phyloP scores from a whole-genome alignment of 1,140 invertebrate genomes.

The Danaus melanippus region DNA sequence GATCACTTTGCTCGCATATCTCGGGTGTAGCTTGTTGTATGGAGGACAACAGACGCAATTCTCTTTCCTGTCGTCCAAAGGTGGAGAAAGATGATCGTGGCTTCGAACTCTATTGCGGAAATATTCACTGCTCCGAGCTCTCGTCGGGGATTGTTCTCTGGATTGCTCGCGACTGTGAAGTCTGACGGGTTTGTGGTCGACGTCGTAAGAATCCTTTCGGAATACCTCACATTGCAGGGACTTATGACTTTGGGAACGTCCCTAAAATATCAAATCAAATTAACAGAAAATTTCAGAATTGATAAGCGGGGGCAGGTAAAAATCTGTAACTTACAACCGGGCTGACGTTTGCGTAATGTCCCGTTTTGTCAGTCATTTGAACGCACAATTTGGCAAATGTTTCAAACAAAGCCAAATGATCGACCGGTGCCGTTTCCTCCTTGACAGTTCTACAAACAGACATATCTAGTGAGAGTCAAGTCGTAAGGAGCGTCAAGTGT shows the following conservation, averaged over 20 bases:
- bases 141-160: slow-evolving; percentile 32
- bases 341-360: slow-evolving; percentile 13
- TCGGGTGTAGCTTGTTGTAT: slow-evolving; percentile 35
- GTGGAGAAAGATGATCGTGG: slow-evolving; percentile 25
- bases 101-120: slow-evolving; percentile 24
- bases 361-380: slow-evolving; percentile 39
- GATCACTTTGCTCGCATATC: slow-evolving; percentile 45
- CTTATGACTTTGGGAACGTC: slow-evolving; percentile 51
- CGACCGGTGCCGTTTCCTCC: slow-evolving; percentile 24
- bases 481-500: no score
- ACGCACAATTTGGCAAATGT: slow-evolving; percentile 56
- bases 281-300: not conserved
- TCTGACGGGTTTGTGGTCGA: slow-evolving; percentile 26
- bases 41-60: slow-evolving; percentile 30
- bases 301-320: not conserved
- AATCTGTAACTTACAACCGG: slow-evolving; percentile 31
- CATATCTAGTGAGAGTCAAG: no score
- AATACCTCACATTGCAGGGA: slow-evolving; percentile 55
- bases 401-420: slow-evolving; percentile 42
- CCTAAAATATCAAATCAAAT: slow-evolving; percentile 28
- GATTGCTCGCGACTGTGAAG: slow-evolving; percentile 31
- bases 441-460: slow-evolving; percentile 27
- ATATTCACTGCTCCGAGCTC: slow-evolving; percentile 41
- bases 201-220: slow-evolving; percentile 27
- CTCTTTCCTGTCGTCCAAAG: slow-evolving; percentile 18